Percentiles rank a stretch among this genome's conserved stretches.
These are phyloP conservation scores for Ophion costatus DNA, from an alignment of 2,888 invertebrate species.

Conservation along the genomic window DNA sequence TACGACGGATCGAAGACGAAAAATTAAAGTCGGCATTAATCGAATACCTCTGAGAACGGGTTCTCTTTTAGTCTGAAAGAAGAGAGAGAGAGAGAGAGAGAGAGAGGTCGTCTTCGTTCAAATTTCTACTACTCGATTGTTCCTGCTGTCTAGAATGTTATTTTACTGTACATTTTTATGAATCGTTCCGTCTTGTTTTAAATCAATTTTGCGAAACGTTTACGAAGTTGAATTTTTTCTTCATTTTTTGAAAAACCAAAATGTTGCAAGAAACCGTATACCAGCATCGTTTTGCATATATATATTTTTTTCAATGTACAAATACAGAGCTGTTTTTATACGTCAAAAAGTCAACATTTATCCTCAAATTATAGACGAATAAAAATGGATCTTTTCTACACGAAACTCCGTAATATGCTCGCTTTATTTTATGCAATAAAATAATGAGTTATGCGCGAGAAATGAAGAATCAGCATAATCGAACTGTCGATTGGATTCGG, in stretches of 20 bases:
- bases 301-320: background rate
- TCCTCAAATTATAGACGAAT: too few species aligned
- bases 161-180: background rate
- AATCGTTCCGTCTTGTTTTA: background rate
- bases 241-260: background rate
- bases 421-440: too few species aligned
- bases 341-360: too few species aligned
- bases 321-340: background rate
- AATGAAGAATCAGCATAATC: background rate
- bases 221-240: background rate
- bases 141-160: constrained; percentile 7
- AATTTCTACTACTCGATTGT: background rate
- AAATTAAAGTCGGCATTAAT: constrained; percentile 35
- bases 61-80: constrained; percentile 11
- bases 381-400: too few species aligned
- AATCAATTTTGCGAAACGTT: background rate
- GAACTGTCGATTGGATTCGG: too few species aligned
- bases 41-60: constrained; percentile 50
- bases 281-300: background rate
- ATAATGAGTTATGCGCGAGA: background rate
- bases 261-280: background rate
- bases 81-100: constrained; percentile 3
- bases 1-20: constrained; percentile 8
- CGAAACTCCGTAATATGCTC: too few species aligned
- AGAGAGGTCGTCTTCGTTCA: background rate